Evolutionary conservation across 2,888 invertebrate genomes (phyloP), one percentile per base, ranked within the genome.

Genomic region (Pecten maximus): DNA sequence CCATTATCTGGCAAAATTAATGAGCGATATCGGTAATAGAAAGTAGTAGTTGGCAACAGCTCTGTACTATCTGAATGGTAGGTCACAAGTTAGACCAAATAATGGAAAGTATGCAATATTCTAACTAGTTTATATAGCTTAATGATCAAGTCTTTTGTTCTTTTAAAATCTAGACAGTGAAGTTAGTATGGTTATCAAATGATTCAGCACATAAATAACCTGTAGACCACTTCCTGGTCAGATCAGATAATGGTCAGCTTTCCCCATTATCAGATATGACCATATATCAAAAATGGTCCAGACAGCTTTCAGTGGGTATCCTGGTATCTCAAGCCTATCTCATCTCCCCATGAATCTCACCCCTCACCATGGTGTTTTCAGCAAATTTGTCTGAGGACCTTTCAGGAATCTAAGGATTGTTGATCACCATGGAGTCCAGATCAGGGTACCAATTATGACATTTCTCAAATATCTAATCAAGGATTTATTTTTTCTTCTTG

Each of bases 181-280:
- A 8, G 48, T 19, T 60, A 23, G 60, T 23, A 60, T 60, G n/a
- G 23, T 60, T 23, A 60, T 2, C 6, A 60, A 60, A n/a, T 60
- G 60, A 8, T 74, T 35, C 16, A 10, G 12, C 12, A 74, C 10
- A 74, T 12, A 3, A 74, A 54, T 12, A 16, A 54, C 19, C 50
- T 23, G 12, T 10, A 54, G 50, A 54, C 19, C 4, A 3, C 23
- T 2, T 8, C 74, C 35, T 74, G 74, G 74, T 35, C 74, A 74
- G 74, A 74, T 35, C 74, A 74, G 74, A 74, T 74, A 74, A 23
- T 74, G 74, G 28, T 10, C 28, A 35, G 74, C 16, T 4, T 28
- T 28, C 74, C 54, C 54, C n/a, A 54, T 54, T 74, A 74, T 74
- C 74, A 74, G 28, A 74, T 35, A 23, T 74, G 74, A 74, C 74